Percentiles rank a stretch among this genome's conserved stretches.
These are phyloP conservation scores for Chironomus tepperi DNA, from an alignment of 1,140 invertebrate species.

Conservation along the genomic window DNA sequence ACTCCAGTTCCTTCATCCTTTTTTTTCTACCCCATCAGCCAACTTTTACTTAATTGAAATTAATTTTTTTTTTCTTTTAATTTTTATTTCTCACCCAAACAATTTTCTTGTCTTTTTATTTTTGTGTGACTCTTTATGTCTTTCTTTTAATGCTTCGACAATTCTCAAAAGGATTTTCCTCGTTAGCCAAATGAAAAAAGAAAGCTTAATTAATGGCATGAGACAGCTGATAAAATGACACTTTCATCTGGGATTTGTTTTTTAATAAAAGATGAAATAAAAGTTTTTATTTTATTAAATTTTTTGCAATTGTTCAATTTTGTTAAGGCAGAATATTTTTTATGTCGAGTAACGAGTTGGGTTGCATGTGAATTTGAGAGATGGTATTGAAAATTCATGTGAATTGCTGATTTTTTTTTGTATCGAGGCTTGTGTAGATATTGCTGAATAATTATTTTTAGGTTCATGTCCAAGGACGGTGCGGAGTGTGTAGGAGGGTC, in stretches of 20 bases:
- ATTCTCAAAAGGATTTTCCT: constrained; percentile 5
- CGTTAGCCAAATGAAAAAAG: background rate
- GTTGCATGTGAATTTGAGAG: background rate
- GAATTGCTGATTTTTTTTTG: no score
- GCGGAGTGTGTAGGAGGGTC: no score
- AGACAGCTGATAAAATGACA: background rate
- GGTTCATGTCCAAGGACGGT: no score
- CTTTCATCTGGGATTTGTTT: constrained; percentile 11
- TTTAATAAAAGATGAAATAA: no score
- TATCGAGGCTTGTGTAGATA: no score
- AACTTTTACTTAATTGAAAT: constrained; percentile 22
- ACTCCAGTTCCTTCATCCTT: background rate
- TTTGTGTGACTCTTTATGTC: background rate
- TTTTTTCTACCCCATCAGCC: background rate
- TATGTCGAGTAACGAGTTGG: background rate
- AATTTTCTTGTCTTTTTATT: background rate
- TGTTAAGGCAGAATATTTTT: no score
- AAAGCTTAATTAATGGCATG: background rate
- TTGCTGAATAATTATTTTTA: no score
- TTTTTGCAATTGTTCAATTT: no score
- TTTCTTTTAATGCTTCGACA: background rate
- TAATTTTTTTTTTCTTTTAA: constrained; percentile 4
- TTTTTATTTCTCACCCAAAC: background rate
- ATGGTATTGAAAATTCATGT: no score
- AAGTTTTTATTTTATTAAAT: no score